phyloP scores from a whole-genome alignment of 2,113 vertebrate genomes.

The Carassius carassius region DNA sequence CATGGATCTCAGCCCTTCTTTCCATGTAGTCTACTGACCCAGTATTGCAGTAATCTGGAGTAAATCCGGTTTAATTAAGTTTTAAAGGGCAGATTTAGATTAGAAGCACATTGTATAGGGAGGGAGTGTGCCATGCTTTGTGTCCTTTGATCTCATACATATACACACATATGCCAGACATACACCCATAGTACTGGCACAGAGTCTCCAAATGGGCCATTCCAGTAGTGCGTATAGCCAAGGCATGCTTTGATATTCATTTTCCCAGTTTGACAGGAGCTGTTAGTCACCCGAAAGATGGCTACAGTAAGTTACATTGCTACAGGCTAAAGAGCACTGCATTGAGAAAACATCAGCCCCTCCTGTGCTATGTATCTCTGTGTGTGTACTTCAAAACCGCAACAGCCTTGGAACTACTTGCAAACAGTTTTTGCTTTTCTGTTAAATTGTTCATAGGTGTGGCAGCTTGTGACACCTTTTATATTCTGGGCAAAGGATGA shows the following conservation, averaged over 20 bases:
- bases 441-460: constrained; percentile 33
- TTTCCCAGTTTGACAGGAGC: constrained; percentile 68
- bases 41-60: constrained; percentile 71
- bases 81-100: constrained; percentile 60
- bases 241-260: constrained; percentile 64
- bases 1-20: constrained; percentile 46
- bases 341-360: constrained; percentile 21
- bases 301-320: constrained; percentile 57
- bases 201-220: constrained; percentile 39
- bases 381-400: constrained; percentile 19
- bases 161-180: constrained; percentile 63
- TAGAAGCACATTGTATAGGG: constrained; percentile 69
- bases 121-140: constrained; percentile 48
- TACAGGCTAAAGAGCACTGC: constrained; percentile 52
- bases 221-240: constrained; percentile 50
- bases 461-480: constrained; percentile 3
- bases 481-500: neutral
- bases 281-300: constrained; percentile 65
- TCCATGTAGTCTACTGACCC: constrained; percentile 63
- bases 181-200: constrained; percentile 47
- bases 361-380: constrained; percentile 24
- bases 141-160: constrained; percentile 59
- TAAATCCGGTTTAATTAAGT: constrained; percentile 75
- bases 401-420: constrained; percentile 22
- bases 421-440: constrained; percentile 33